Percentiles rank a stretch among this genome's conserved stretches.
Evolutionary conservation across 2,888 invertebrate genomes (phyloP).

Genomic region (Apodemia mormo): DNA sequence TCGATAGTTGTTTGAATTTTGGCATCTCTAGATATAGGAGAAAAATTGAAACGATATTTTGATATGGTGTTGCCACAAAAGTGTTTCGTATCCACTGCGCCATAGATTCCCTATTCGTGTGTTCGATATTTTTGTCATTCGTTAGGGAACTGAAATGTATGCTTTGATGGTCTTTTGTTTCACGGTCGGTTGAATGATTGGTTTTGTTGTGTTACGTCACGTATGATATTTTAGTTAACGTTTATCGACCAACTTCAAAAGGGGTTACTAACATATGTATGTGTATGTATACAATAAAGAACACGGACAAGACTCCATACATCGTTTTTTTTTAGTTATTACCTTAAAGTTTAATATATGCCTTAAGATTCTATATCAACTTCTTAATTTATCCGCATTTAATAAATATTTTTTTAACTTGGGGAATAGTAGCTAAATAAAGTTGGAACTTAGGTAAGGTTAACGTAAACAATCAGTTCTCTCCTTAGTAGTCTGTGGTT

Average conservation of each 20-base stretch:
- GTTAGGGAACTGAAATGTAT: not conserved
- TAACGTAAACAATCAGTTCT: too few species aligned
- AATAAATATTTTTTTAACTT: too few species aligned
- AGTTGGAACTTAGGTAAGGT: too few species aligned
- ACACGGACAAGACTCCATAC: too few species aligned
- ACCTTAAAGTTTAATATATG: too few species aligned
- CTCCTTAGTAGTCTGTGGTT: too few species aligned
- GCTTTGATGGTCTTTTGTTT: constrained; percentile 9
- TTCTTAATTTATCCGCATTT: too few species aligned
- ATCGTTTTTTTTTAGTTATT: too few species aligned
- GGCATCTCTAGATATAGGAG: not conserved
- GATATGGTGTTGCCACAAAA: not conserved
- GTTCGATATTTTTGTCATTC: not conserved
- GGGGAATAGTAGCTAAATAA: too few species aligned
- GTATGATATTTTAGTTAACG: not conserved
- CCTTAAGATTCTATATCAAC: too few species aligned
- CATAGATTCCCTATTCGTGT: not conserved
- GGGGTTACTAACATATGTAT: not conserved
- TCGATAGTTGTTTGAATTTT: constrained; percentile 12
- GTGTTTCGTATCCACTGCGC: not conserved
- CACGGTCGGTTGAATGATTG: not conserved
- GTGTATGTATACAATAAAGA: too few species aligned
- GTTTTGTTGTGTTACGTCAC: not conserved
- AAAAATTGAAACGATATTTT: constrained; percentile 16
- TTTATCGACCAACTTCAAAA: not conserved